These are phyloP conservation scores for Morelia viridis DNA, from an alignment of 2,797 vertebrate genomes.

Conservation along the genomic window DNA sequence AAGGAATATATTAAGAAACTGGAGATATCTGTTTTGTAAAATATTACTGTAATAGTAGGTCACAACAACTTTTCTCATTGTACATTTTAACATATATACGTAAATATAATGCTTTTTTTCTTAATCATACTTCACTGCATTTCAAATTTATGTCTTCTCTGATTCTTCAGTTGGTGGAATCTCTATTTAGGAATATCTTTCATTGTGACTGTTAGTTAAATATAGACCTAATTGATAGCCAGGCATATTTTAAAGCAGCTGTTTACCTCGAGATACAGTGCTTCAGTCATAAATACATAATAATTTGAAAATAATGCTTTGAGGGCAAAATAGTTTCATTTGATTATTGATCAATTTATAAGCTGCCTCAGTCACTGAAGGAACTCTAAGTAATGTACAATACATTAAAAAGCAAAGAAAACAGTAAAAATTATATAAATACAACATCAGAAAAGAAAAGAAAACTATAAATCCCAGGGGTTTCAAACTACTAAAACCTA, in stretches of 20 bases:
- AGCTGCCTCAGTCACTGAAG: too few relatives aligned
- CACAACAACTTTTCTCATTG: not conserved
- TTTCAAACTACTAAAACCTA: too few relatives aligned
- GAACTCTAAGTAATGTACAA: too few relatives aligned
- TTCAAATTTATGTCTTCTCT: not conserved
- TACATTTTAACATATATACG: not conserved
- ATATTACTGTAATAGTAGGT: not conserved
- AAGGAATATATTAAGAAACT: not conserved
- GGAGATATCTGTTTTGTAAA: not conserved
- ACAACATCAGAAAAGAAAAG: too few relatives aligned
- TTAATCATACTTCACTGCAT: not conserved
- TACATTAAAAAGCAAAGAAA: too few relatives aligned
- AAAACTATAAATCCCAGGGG: too few relatives aligned
- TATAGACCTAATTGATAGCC: not conserved
- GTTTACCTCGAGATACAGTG: not conserved
- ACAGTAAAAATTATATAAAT: too few relatives aligned
- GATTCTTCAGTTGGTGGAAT: not conserved
- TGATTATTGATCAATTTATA: too few relatives aligned
- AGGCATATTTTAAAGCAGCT: not conserved
- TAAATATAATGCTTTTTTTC: not conserved
- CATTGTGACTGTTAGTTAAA: not conserved
- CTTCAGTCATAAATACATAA: not conserved
- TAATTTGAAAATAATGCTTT: not conserved
- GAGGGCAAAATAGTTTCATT: too few relatives aligned
- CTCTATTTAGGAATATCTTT: not conserved